A percentile compares a stretch with the other conserved stretches of the same genome.
Evolutionary conservation across 1,140 invertebrate genomes (phyloP).

Genomic region (Adelges cooleyi): DNA sequence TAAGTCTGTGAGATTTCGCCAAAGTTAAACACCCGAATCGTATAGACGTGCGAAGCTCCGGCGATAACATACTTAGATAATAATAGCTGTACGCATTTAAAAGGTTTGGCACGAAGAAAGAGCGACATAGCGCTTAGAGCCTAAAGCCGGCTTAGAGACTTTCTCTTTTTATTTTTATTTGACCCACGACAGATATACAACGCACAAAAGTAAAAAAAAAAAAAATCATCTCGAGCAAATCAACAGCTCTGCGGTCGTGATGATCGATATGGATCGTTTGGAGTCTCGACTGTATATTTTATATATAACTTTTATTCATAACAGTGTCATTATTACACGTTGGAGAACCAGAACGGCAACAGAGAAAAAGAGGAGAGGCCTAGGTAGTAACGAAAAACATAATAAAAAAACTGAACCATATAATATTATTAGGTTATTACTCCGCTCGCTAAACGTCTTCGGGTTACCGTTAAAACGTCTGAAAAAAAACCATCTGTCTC

Average conservation of each 20-base stretch:
- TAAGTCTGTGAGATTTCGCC: slow-evolving; percentile 4
- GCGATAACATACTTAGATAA: slow-evolving; percentile 25
- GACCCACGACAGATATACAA: slow-evolving; percentile 21
- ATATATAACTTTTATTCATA: neutral
- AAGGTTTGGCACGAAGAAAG: slow-evolving; percentile 1
- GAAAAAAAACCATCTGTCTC: no score
- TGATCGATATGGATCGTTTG: slow-evolving; percentile 20
- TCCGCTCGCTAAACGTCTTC: no score
- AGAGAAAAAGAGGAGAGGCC: no score
- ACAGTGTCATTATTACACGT: slow-evolving; percentile 15
- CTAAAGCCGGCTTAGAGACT: no score
- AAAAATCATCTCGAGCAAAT: slow-evolving; percentile 13
- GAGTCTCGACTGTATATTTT: slow-evolving; percentile 14
- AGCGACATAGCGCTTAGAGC: neutral
- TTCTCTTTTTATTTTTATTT: slow-evolving; percentile 13
- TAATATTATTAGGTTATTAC: no score
- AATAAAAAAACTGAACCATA: no score
- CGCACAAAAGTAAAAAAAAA: neutral
- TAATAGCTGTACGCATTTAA: no score
- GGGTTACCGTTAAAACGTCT: slow-evolving; percentile 15
- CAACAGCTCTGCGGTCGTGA: slow-evolving; percentile 25
- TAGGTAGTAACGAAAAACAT: no score
- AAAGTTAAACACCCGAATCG: slow-evolving; percentile 1
- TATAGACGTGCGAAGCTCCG: slow-evolving; percentile 6
- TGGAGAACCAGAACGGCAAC: neutral